These are phyloP conservation scores for Hirudinaria manillensis DNA, from an alignment of 2,888 invertebrate genomes.

Conservation along the genomic window DNA sequence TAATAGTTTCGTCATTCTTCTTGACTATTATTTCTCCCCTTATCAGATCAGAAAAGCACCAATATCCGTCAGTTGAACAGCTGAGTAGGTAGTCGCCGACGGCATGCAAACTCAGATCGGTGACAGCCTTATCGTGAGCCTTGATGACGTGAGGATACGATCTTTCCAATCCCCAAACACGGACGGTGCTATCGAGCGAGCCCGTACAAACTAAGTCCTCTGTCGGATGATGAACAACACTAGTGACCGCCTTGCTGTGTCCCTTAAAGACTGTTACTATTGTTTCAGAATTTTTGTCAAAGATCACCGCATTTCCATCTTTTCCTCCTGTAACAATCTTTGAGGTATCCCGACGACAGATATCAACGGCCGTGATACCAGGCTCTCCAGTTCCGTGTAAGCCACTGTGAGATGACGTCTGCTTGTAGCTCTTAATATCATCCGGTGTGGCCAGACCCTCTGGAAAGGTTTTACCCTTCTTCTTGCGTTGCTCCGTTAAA, in stretches of 20 bases:
- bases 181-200: constrained; percentile 86
- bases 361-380: constrained; percentile 89
- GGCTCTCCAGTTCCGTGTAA: constrained; percentile 94
- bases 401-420: constrained; percentile 60
- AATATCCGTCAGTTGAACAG: constrained; percentile 57
- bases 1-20: constrained; percentile 58
- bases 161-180: constrained; percentile 72
- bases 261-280: constrained; percentile 81
- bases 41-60: constrained; percentile 97
- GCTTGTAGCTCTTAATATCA: constrained; percentile 75
- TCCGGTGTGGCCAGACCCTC: constrained; percentile 85
- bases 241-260: constrained; percentile 78
- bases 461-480: constrained; percentile 87
- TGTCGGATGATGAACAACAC: constrained; percentile 93
- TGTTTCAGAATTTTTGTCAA: constrained; percentile 95
- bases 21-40: constrained; percentile 85
- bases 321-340: constrained; percentile 89
- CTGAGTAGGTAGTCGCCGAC: constrained; percentile 89
- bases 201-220: constrained; percentile 89
- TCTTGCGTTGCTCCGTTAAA: constrained; percentile 92
- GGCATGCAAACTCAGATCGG: constrained; percentile 92
- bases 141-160: constrained; percentile 64
- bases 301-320: constrained; percentile 94
- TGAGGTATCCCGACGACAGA: constrained; percentile 84
- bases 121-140: constrained; percentile 88